Conservation (phyloP, 2,113 vertebrate genomes). For the Brachyhypopomus gauderio region DNA sequence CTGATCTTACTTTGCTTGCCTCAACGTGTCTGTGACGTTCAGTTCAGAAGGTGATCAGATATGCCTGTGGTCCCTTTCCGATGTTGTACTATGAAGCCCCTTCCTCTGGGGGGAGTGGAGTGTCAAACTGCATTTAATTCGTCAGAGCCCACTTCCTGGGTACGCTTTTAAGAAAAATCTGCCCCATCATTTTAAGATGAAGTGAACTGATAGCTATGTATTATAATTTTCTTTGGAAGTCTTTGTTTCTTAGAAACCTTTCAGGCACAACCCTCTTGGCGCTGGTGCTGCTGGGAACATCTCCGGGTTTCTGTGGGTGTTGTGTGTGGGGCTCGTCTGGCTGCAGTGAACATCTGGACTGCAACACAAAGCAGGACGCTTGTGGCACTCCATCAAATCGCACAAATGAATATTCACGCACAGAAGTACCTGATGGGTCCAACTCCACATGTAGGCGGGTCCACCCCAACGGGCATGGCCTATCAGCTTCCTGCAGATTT, state of each 20-base stretch:
- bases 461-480: background rate
- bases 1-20: slow-evolving; percentile 21
- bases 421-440: background rate
- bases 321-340: background rate
- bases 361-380: background rate
- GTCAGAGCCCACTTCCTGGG: no score
- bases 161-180: no score
- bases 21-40: slow-evolving; percentile 31
- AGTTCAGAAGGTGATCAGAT: background rate
- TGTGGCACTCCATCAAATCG: background rate
- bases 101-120: slow-evolving; percentile 49
- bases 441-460: background rate
- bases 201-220: background rate
- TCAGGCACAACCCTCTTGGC: background rate
- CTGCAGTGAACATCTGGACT: background rate
- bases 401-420: background rate
- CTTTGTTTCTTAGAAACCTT: background rate
- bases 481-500: background rate
- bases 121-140: slow-evolving; percentile 32
- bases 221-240: background rate
- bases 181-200: background rate
- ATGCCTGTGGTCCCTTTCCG: background rate
- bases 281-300: background rate
- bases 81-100: slow-evolving; percentile 46
- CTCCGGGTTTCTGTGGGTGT: background rate